Evolutionary conservation across 2,797 vertebrate species (phyloP), one percentile per base, ranked within the genome.

Genomic region (Pangasius krempfi): DNA sequence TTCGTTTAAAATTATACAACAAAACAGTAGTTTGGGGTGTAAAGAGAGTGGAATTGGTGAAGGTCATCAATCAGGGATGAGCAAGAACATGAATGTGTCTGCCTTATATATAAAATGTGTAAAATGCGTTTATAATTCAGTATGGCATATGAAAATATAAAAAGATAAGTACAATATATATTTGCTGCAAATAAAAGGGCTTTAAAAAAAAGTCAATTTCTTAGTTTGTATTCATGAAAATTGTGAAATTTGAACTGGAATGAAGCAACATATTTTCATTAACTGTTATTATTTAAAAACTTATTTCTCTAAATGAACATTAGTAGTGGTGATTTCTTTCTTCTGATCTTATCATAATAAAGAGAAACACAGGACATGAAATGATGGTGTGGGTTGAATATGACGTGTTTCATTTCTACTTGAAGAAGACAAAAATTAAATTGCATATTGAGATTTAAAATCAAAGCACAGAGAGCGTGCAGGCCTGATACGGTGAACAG

Each of bases 361-460:
- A 86, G 14, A 44, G 27, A 66, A 52, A 40, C 6, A 76, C 40
- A 62, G 40, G 58, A 40, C 25, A 56, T 1, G n/a, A 25, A 73
- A 56, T 22, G 5, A 73, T 12, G 68, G 33, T 27, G 25, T 79
- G 70, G 64, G 13, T n/a, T 56, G 18, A n/a, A 66, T 75, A 20
- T n/a, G 30, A 27, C 1, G 1, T 9, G 81, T 37, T 30, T 87
- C 37, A 73, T 50, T 66, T 58, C 62, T 64, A 79, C 70, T 64
- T 81, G 87, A 87, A 86, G 70, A 25, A 30, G 56, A 76, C n/a
- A 13, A 90, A 91, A 87, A 86, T 85, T 89, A 91, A 85, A 85
- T 50, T 90, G 88, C 93, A 94, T 84, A 80, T 88, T 86, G 84
- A 87, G 80, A 89, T 87, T 88, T 86, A 84, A 86, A 89, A 88